Conservation (phyloP, 2,888 invertebrate species). For the Pristionchus mayeri region DNA sequence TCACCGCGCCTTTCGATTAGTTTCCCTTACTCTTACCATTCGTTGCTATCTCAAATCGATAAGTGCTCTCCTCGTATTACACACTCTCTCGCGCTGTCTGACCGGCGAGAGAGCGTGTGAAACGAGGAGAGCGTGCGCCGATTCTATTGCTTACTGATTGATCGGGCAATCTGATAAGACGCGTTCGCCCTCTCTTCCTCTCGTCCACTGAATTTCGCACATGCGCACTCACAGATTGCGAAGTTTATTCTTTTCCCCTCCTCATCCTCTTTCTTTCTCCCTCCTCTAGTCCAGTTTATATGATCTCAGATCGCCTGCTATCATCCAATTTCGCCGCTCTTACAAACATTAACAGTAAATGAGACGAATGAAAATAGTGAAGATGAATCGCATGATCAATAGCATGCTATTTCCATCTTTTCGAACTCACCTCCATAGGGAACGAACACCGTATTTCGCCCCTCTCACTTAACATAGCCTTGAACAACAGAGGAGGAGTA, state of each 20-base stretch:
- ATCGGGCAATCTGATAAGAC: conserved; percentile 37
- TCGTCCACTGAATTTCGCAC: background rate
- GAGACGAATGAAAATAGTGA: background rate
- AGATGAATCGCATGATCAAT: too few relatives aligned
- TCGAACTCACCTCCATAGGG: conserved; percentile 1
- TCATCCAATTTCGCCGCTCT: background rate
- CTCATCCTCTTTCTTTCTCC: background rate
- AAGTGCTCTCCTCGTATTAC: too few relatives aligned
- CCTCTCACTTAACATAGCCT: background rate
- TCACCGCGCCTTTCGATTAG: conserved; percentile 7
- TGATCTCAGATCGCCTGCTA: background rate
- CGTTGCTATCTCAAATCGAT: background rate
- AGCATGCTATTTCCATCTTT: too few relatives aligned
- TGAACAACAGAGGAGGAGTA: background rate
- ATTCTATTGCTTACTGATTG: conserved; percentile 22
- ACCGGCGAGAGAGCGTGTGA: too few relatives aligned
- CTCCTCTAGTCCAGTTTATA: conserved; percentile 23
- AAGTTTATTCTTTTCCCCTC: conserved; percentile 15
- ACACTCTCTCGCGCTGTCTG: too few relatives aligned
- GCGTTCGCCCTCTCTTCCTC: background rate
- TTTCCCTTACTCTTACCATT: background rate
- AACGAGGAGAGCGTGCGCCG: too few relatives aligned
- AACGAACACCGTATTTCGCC: too few relatives aligned
- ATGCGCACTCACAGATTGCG: background rate
- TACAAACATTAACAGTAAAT: too few relatives aligned